These are phyloP conservation scores for Hirtodrosophila cameraria DNA, from an alignment of 2,888 invertebrate species.

Conservation along the genomic window DNA sequence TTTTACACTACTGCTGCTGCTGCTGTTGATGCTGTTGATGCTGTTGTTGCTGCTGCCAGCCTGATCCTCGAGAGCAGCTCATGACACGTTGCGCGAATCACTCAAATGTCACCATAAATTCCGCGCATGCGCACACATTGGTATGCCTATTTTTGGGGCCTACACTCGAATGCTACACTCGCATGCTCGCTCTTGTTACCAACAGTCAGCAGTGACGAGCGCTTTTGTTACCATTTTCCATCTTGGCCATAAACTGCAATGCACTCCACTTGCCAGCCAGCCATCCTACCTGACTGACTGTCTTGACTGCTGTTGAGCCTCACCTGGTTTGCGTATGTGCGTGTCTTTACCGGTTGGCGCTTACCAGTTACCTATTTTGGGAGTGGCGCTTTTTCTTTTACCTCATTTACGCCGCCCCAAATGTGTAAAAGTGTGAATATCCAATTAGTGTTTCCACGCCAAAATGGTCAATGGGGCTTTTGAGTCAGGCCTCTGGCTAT, in stretches of 20 bases:
- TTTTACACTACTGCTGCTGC: slow-evolving; percentile 50
- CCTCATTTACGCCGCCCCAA: slow-evolving; percentile 75
- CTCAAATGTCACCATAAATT: slow-evolving; percentile 82
- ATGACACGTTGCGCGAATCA: slow-evolving; percentile 76
- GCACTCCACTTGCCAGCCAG: slow-evolving; percentile 4
- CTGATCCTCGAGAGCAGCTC: slow-evolving; percentile 54
- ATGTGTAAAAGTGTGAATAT: slow-evolving; percentile 75
- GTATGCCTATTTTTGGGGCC: slow-evolving; percentile 75
- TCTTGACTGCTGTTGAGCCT: slow-evolving; percentile 6
- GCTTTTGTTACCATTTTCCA: slow-evolving; percentile 69
- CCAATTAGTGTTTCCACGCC: slow-evolving; percentile 66
- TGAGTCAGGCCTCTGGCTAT: background rate
- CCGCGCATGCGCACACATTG: slow-evolving; percentile 80
- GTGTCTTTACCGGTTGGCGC: slow-evolving; percentile 65
- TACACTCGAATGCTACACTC: slow-evolving; percentile 15
- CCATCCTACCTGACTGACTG: slow-evolving; percentile 3
- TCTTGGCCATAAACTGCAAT: slow-evolving; percentile 47
- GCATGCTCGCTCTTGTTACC: slow-evolving; percentile 48
- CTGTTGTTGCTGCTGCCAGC: slow-evolving; percentile 19
- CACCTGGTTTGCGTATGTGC: slow-evolving; percentile 37
- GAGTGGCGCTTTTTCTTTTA: slow-evolving; percentile 71
- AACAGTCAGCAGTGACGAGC: slow-evolving; percentile 21
- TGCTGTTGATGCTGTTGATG: slow-evolving; percentile 24
- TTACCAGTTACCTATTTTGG: slow-evolving; percentile 78
- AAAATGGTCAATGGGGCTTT: slow-evolving; percentile 47